These are phyloP conservation scores for Dicrostonyx torquatus DNA, from an alignment of 2,797 vertebrate genomes.

Conservation along the genomic window DNA sequence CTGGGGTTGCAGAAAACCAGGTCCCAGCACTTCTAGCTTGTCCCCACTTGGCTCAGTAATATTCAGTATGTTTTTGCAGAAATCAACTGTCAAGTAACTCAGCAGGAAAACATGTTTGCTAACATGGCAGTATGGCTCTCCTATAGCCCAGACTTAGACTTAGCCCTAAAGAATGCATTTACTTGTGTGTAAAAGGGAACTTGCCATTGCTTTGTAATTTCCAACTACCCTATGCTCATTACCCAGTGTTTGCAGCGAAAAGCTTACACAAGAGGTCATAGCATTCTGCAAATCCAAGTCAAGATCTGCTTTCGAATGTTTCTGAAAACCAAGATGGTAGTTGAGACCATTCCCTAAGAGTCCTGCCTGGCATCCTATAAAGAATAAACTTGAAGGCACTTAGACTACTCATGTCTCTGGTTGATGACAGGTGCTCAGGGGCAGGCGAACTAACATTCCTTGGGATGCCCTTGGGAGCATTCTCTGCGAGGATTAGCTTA, in stretches of 20 bases:
- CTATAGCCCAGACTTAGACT: not conserved
- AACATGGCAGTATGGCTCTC: not conserved
- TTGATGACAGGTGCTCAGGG: constrained; percentile 7
- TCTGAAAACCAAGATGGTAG: constrained; percentile 22
- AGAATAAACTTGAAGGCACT: not conserved
- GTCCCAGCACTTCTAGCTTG: not conserved
- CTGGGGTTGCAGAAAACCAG: not conserved
- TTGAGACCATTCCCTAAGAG: not conserved
- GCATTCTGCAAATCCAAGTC: not conserved
- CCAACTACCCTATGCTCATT: not conserved
- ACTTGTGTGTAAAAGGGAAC: not conserved
- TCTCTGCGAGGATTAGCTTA: constrained; percentile 55
- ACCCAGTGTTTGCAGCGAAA: constrained; percentile 19
- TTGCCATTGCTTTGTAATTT: not conserved
- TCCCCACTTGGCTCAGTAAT: not conserved
- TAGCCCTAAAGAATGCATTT: not conserved
- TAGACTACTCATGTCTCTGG: not conserved
- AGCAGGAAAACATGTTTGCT: not conserved
- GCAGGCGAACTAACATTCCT: constrained; percentile 73
- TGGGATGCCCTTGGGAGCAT: constrained; percentile 60
- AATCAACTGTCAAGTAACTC: not conserved
- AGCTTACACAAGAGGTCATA: not conserved
- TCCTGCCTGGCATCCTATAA: not conserved
- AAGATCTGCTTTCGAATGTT: not conserved
- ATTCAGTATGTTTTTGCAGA: constrained; percentile 61